A percentile compares a stretch with the other conserved stretches of the same genome.
phyloP scores from a whole-genome alignment of 2,797 vertebrate genomes.

The Perodicticus potto region DNA sequence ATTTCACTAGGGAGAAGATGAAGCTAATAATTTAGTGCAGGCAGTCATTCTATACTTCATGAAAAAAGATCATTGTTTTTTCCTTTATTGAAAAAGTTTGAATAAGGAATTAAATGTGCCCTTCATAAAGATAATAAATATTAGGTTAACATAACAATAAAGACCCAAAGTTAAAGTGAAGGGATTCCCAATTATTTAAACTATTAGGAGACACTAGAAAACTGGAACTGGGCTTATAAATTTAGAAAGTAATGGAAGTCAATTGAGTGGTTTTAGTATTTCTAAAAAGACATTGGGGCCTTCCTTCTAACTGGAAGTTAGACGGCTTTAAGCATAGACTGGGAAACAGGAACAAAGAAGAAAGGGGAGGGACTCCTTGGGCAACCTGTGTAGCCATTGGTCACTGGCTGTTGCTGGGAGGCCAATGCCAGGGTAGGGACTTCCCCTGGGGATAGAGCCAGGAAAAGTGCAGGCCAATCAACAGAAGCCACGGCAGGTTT shows the following conservation, averaged over 20 bases:
- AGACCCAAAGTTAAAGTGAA: conserved; percentile 5
- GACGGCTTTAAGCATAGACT: no score
- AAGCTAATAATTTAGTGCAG: conserved; percentile 12
- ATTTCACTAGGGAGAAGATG: conserved; percentile 38
- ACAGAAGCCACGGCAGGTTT: no score
- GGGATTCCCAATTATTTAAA: background rate
- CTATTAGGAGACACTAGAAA: background rate
- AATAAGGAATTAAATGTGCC: background rate
- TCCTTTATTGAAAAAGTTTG: conserved; percentile 15
- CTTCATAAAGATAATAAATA: background rate
- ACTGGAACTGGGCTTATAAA: background rate
- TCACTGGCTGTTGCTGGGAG: no score
- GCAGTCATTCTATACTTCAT: background rate
- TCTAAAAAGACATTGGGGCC: background rate
- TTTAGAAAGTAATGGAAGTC: background rate
- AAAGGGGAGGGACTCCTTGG: no score
- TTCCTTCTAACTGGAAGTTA: background rate
- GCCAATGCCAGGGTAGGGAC: no score
- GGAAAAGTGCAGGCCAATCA: no score
- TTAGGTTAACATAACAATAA: background rate
- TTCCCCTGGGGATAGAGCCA: no score
- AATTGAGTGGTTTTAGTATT: background rate
- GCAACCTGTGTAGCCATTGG: no score
- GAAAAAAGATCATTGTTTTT: conserved; percentile 17
- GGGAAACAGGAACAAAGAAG: no score